Evolutionary conservation across 2,113 vertebrate genomes (phyloP).

Genomic region (Actinemys pallida): DNA sequence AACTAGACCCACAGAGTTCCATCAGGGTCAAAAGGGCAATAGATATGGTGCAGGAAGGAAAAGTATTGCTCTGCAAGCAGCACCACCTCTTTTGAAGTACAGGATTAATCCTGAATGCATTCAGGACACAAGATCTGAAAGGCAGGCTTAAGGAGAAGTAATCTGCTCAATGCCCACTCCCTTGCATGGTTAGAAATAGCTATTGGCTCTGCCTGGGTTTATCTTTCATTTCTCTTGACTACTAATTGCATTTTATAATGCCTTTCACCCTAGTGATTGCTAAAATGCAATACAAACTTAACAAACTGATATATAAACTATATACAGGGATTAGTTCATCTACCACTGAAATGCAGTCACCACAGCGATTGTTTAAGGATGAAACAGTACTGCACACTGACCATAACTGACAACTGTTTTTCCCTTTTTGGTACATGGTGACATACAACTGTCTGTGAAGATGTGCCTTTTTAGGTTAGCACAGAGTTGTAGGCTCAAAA

Average conservation of each 20-base stretch:
- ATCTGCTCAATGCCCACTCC: slow-evolving; percentile 47
- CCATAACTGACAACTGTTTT: neutral
- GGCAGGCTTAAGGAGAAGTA: slow-evolving; percentile 43
- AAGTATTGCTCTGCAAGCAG: slow-evolving; percentile 18
- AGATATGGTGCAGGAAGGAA: slow-evolving; percentile 23
- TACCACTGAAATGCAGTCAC: neutral
- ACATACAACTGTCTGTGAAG: neutral
- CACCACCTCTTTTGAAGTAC: slow-evolving; percentile 50
- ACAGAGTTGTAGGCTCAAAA: neutral
- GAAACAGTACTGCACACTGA: neutral
- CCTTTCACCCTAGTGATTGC: slow-evolving; percentile 22
- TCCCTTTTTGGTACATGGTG: neutral
- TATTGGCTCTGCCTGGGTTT: neutral
- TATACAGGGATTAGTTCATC: neutral
- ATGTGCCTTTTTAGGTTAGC: neutral
- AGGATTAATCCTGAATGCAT: slow-evolving; percentile 53
- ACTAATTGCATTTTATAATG: slow-evolving; percentile 20
- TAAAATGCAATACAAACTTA: neutral
- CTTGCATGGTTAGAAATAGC: slow-evolving; percentile 40
- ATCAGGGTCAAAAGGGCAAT: neutral
- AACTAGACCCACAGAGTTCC: neutral
- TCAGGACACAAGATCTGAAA: slow-evolving; percentile 51
- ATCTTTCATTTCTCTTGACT: slow-evolving; percentile 24
- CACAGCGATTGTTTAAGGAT: neutral
- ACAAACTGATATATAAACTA: neutral